phyloP scores from a whole-genome alignment of 1,140 invertebrate genomes.

The Leptinotarsa texana region DNA sequence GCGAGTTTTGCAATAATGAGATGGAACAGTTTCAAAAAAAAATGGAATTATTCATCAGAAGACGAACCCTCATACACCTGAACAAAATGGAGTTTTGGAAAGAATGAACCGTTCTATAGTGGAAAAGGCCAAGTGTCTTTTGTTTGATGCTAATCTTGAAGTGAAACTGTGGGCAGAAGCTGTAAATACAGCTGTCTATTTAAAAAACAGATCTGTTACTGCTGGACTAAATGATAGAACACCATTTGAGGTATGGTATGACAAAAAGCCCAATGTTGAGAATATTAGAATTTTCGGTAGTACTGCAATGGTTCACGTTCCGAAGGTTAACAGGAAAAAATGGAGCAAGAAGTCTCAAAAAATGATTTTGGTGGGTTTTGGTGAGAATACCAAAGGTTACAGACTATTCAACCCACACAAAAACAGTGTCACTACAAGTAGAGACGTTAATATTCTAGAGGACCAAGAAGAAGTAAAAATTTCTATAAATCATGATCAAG shows the following conservation, averaged over 20 bases:
- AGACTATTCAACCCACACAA: neutral
- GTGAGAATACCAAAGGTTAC: slow-evolving; percentile 18
- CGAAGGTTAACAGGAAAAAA: slow-evolving; percentile 47
- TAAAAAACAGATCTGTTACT: slow-evolving; percentile 6
- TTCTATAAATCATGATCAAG: neutral
- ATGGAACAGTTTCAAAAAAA: neutral
- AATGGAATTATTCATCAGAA: slow-evolving; percentile 4
- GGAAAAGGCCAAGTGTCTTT: slow-evolving; percentile 47
- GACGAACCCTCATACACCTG: neutral
- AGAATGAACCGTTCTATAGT: slow-evolving; percentile 38
- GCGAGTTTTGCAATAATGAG: neutral
- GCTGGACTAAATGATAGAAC: neutral
- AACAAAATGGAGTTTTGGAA: slow-evolving; percentile 38
- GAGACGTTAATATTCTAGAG: neutral
- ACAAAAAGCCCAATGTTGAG: slow-evolving; percentile 55
- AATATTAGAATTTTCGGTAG: slow-evolving; percentile 55
- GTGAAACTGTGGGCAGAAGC: slow-evolving; percentile 55
- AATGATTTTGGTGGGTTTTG: slow-evolving; percentile 54
- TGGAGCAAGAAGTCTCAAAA: slow-evolving; percentile 51
- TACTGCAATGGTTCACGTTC: slow-evolving; percentile 50
- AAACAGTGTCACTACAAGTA: neutral
- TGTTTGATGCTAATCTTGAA: slow-evolving; percentile 49
- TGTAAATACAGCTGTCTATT: slow-evolving; percentile 32
- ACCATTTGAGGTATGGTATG: slow-evolving; percentile 37
- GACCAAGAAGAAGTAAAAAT: neutral